Conservation (phyloP, 2,888 invertebrate species). For the Agrotis ipsilon region DNA sequence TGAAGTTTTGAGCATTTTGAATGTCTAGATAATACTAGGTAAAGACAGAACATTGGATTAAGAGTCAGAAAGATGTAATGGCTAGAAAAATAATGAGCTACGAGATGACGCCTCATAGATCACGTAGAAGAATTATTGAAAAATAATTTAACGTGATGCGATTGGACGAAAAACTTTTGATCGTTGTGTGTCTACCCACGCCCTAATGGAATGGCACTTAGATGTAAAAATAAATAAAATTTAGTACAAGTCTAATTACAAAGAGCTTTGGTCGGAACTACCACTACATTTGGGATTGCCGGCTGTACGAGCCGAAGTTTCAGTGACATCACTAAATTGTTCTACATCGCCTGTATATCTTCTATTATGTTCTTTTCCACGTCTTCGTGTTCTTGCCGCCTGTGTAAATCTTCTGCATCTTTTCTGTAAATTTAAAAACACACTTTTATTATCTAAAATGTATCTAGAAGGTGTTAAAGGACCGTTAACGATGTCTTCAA, state of each 20-base stretch:
- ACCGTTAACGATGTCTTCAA: too few relatives aligned
- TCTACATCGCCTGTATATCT: constrained; percentile 84
- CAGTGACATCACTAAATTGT: constrained; percentile 48
- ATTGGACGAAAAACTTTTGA: constrained; percentile 9
- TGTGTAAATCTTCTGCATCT: constrained; percentile 87
- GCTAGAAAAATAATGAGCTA: background rate
- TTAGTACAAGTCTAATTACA: constrained; percentile 72
- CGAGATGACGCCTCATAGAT: background rate
- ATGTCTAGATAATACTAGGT: background rate
- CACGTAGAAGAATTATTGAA: background rate
- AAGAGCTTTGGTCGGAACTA: constrained; percentile 89
- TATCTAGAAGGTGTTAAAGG: background rate
- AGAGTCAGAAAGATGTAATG: background rate
- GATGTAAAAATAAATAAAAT: constrained; percentile 73
- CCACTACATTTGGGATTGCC: constrained; percentile 84
- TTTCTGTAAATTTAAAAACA: constrained; percentile 75
- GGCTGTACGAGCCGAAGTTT: constrained; percentile 46
- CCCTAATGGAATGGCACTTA: constrained; percentile 74
- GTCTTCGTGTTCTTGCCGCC: constrained; percentile 79
- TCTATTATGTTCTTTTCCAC: constrained; percentile 81
- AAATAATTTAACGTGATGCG: background rate
- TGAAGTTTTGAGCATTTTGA: background rate
- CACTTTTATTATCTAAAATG: background rate
- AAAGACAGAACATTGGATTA: background rate
- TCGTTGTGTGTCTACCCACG: constrained; percentile 12